Conservation (phyloP, 2,888 invertebrate genomes). For the Digitonthophagus gazella region DNA sequence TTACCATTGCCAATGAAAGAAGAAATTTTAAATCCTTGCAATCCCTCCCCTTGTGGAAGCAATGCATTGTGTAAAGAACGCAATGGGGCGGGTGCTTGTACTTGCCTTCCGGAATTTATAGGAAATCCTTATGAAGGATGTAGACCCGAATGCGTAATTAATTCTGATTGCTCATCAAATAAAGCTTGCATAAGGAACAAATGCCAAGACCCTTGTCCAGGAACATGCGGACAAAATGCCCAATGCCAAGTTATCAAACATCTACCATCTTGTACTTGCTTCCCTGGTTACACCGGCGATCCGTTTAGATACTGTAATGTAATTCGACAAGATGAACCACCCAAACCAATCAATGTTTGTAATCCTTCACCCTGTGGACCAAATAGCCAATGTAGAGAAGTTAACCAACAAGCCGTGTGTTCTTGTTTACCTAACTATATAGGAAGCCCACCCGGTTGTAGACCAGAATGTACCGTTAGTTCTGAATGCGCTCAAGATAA, state of each 20-base stretch:
- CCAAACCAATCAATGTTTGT: slow-evolving; percentile 56
- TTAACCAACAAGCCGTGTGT: slow-evolving; percentile 60
- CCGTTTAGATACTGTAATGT: slow-evolving; percentile 46
- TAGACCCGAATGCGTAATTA: slow-evolving; percentile 70
- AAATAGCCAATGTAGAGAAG: slow-evolving; percentile 71
- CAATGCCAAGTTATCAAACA: slow-evolving; percentile 76
- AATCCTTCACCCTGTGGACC: slow-evolving; percentile 78
- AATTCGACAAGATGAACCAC: slow-evolving; percentile 44
- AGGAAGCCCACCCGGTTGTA: slow-evolving; percentile 68
- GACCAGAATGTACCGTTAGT: slow-evolving; percentile 66
- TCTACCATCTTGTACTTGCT: slow-evolving; percentile 70
- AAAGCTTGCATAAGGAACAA: slow-evolving; percentile 70
- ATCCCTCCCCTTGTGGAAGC: slow-evolving; percentile 66
- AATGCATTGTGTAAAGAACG: slow-evolving; percentile 62
- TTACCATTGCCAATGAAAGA: slow-evolving; percentile 46
- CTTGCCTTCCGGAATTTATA: slow-evolving; percentile 61
- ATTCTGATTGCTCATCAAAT: slow-evolving; percentile 69
- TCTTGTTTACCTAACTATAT: slow-evolving; percentile 67
- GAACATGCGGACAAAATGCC: slow-evolving; percentile 69
- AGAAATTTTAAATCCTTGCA: slow-evolving; percentile 59
- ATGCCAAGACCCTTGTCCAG: slow-evolving; percentile 71
- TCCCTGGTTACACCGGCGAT: slow-evolving; percentile 62
- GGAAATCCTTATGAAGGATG: slow-evolving; percentile 74
- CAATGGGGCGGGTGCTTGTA: slow-evolving; percentile 64
- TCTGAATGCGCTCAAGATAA: slow-evolving; percentile 61